phyloP scores from a whole-genome alignment of 2,797 vertebrate genomes.

The Neosalanx taihuensis region DNA sequence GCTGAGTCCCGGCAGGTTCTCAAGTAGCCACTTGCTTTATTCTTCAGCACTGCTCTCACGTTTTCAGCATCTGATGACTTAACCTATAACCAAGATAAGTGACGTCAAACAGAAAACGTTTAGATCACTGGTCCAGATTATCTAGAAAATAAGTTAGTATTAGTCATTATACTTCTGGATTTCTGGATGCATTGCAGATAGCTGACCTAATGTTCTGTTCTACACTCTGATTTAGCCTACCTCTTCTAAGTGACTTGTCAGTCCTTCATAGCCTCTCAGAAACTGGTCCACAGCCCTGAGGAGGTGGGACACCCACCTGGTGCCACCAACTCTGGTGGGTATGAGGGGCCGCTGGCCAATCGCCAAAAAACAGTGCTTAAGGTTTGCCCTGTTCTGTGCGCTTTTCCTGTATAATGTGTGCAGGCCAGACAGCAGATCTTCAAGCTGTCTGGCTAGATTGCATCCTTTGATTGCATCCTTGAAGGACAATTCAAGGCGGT shows the following conservation, averaged over 20 bases:
- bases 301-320: slow-evolving; percentile 21
- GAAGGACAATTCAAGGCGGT: slow-evolving; percentile 17
- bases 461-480: slow-evolving; percentile 13
- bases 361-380: slow-evolving; percentile 10
- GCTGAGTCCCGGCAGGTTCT: too few relatives aligned
- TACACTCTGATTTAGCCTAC: slow-evolving; percentile 8
- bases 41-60: background rate
- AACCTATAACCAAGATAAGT: slow-evolving; percentile 16
- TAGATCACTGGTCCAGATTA: background rate
- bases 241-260: slow-evolving; percentile 19
- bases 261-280: slow-evolving; percentile 14
- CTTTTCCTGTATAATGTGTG: slow-evolving; percentile 12
- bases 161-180: background rate
- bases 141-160: background rate
- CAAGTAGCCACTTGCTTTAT: too few relatives aligned
- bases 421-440: slow-evolving; percentile 20
- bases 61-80: slow-evolving; percentile 16
- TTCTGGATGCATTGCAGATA: background rate
- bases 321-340: slow-evolving; percentile 22
- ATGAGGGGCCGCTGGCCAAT: slow-evolving; percentile 9
- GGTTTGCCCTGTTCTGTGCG: slow-evolving; percentile 25
- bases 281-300: slow-evolving; percentile 19
- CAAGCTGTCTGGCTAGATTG: slow-evolving; percentile 8
- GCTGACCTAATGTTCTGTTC: background rate
- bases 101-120: background rate